Evolutionary conservation across 2,113 vertebrate genomes (phyloP), one percentile per base, ranked within the genome.

Genomic region (Tychaedon coryphoeus): DNA sequence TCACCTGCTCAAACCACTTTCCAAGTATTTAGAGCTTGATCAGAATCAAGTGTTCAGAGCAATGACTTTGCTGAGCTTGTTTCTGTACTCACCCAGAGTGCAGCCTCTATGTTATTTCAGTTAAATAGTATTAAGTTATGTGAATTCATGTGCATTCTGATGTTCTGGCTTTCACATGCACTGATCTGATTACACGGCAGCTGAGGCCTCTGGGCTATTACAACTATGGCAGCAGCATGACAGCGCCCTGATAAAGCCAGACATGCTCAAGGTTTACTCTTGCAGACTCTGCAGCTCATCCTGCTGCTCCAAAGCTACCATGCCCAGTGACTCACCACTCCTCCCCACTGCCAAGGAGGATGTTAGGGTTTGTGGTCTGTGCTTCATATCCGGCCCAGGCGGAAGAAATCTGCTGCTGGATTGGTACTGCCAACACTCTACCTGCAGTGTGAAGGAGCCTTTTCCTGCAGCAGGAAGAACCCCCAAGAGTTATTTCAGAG

Each of bases 351-450:
- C 70, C 62, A 58, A 73, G 62, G 58, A 82, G 47, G 90, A 88
- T 92, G 88, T 67, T 74, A 54, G 50, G 66, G 78, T 93, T 92
- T 96, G 94, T 86, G 95, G 93, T 67, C n/a, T 74, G 64, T 74
- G 82, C 82, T 84, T 92, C 86, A 64, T 1, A 93, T 83, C 90
- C 48, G 11, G 82, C 75, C 67, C n/a, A 43, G 57, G 62, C n/a
- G 11, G 53, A 72, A 93, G 61, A 74, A 88, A 77, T 80, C 42
- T 86, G 48, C 51, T 48, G 19, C 84, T 70, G 72, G 38, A 26
- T 50, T 81, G 71, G 67, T 65, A 61, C 4, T 33, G 51, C 65
- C 51, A 70, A 31, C 3, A 0, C 54, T 31, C 43, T 72, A 90
- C 75, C 88, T 93, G 75, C 75, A 76, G 71, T 11, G 60, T 54